Conservation (phyloP, 2,113 vertebrate species). For the Sinocyclocheilus rhinocerous region DNA sequence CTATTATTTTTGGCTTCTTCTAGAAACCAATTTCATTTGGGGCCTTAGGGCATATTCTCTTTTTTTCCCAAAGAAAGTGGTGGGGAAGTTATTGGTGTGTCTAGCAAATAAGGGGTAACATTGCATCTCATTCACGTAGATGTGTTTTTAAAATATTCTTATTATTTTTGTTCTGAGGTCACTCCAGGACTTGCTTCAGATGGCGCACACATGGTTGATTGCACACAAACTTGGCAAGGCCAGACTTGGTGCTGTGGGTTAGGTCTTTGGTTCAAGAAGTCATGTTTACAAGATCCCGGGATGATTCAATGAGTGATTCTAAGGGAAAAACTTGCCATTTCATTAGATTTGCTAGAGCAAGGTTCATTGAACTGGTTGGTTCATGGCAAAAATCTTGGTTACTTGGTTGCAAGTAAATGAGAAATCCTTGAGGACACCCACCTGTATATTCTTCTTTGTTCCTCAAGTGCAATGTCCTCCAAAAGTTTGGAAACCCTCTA, state of each 20-base stretch:
- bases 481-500: neutral
- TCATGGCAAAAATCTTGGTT: neutral
- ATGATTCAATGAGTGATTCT: slow-evolving; percentile 1
- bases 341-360: neutral
- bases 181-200: neutral
- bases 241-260: neutral
- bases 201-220: neutral
- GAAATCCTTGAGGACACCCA: neutral
- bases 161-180: neutral
- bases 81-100: neutral
- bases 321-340: neutral
- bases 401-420: neutral
- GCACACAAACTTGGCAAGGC: neutral
- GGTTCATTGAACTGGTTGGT: neutral
- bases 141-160: neutral
- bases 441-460: neutral
- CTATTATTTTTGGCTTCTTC: slow-evolving; percentile 18
- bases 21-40: slow-evolving; percentile 25
- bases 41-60: neutral
- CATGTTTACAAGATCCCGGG: neutral
- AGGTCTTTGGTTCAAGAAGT: neutral
- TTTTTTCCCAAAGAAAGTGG: neutral
- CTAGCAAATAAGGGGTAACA: neutral
- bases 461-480: neutral
- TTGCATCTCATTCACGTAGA: neutral